phyloP scores from a whole-genome alignment of 1,140 invertebrate species.

The Heterodera carotae region DNA sequence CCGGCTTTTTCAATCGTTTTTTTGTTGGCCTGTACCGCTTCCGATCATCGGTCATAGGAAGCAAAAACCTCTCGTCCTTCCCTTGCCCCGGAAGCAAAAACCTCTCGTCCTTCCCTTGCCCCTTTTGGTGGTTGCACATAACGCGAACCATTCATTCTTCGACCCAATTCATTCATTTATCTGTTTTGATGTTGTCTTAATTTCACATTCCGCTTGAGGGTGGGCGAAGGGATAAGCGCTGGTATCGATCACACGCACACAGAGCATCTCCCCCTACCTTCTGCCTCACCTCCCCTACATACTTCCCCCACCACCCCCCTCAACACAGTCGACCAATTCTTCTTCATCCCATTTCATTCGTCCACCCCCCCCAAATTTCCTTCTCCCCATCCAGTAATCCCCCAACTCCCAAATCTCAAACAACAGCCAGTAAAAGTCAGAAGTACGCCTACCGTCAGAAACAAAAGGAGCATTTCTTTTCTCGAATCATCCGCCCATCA shows the following conservation, averaged over 20 bases:
- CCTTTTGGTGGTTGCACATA: no score
- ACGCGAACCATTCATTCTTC: background rate
- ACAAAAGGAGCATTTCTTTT: no score
- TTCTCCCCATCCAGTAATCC: background rate
- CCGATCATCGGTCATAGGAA: no score
- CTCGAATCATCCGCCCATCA: background rate
- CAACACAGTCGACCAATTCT: background rate
- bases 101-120: no score
- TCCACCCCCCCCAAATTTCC: background rate
- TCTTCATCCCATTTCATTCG: slow-evolving; percentile 1
- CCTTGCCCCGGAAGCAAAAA: no score
- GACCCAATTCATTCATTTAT: slow-evolving; percentile 1
- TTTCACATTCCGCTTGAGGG: slow-evolving; percentile 2
- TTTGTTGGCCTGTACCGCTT: no score
- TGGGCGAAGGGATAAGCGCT: background rate
- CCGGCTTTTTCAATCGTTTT: no score
- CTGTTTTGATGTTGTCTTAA: slow-evolving; percentile 1
- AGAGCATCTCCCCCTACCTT: background rate
- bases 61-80: no score
- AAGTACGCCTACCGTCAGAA: no score
- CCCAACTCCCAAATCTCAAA: background rate
- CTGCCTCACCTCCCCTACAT: background rate
- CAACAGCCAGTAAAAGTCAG: background rate
- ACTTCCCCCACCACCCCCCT: no score
- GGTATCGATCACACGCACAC: slow-evolving; percentile 1